phyloP scores from a whole-genome alignment of 2,888 invertebrate species.

The Tromatobia lineatoria region DNA sequence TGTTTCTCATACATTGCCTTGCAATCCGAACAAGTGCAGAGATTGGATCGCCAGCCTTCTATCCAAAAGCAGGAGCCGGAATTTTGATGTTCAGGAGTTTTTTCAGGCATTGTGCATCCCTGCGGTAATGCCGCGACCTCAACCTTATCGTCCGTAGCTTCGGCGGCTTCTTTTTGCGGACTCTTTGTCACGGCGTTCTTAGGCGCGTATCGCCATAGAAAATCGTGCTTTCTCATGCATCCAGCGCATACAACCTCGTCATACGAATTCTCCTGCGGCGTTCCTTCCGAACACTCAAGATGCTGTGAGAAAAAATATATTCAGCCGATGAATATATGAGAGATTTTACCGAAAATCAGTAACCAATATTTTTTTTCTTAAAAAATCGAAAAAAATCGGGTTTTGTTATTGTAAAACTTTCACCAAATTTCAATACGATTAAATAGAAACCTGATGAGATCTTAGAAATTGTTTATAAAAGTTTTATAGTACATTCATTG shows the following conservation, averaged over 20 bases:
- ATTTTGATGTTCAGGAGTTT: constrained; percentile 57
- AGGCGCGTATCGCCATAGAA: constrained; percentile 90
- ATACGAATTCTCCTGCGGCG: constrained; percentile 87
- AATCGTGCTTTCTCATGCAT: constrained; percentile 92
- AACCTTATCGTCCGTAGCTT: constrained; percentile 75
- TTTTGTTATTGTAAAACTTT: too few species aligned
- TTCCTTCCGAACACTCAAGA: constrained; percentile 87
- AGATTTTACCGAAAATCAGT: too few species aligned
- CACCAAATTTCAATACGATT: too few species aligned
- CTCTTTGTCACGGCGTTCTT: constrained; percentile 78
- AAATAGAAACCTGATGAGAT: too few species aligned
- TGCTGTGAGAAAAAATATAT: constrained; percentile 86
- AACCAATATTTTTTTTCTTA: too few species aligned
- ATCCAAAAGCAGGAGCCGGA: constrained; percentile 92
- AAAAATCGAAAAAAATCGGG: too few species aligned
- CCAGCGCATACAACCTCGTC: constrained; percentile 93
- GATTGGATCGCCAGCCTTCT: constrained; percentile 91
- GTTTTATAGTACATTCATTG: too few species aligned
- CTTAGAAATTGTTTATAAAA: too few species aligned
- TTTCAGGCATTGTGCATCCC: constrained; percentile 79
- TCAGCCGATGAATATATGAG: too few species aligned
- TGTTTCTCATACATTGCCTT: constrained; percentile 89
- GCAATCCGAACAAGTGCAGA: constrained; percentile 91
- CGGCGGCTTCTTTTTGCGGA: constrained; percentile 73
- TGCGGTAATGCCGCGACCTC: constrained; percentile 72